phyloP scores from a whole-genome alignment of 2,888 invertebrate genomes.

The Amphipyra tragopoginis region DNA sequence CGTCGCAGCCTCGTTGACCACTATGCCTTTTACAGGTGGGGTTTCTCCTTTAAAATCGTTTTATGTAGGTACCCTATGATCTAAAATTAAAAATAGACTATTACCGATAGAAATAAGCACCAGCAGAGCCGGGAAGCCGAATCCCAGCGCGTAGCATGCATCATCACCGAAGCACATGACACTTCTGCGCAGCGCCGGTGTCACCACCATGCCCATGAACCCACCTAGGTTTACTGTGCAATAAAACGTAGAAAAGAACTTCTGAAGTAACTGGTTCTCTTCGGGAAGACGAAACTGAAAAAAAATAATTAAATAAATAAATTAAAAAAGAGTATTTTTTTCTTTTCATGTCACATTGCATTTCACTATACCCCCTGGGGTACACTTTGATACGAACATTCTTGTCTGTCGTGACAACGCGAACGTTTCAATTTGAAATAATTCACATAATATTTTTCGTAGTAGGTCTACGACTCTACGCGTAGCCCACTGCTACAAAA shows the following conservation, averaged over 20 bases:
- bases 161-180: constrained; percentile 92
- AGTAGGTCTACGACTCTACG: background rate
- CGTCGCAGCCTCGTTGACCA: no score
- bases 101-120: constrained; percentile 92
- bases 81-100: constrained; percentile 4
- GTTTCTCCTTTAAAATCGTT: no score
- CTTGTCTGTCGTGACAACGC: no score
- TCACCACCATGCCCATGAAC: constrained; percentile 92
- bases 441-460: background rate
- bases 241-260: constrained; percentile 95
- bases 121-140: constrained; percentile 93
- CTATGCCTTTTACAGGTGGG: no score
- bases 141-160: constrained; percentile 93
- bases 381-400: no score
- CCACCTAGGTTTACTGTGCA: constrained; percentile 94
- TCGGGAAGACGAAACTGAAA: constrained; percentile 91
- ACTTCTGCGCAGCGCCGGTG: constrained; percentile 92
- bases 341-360: no score
- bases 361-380: no score
- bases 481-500: constrained; percentile 1
- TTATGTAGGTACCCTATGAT: background rate
- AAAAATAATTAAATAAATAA: constrained; percentile 2
- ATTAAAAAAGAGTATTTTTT: background rate
- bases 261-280: constrained; percentile 91
- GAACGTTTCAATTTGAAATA: background rate